Conservation (phyloP, 1,140 invertebrate species). For the Solen grandis region DNA sequence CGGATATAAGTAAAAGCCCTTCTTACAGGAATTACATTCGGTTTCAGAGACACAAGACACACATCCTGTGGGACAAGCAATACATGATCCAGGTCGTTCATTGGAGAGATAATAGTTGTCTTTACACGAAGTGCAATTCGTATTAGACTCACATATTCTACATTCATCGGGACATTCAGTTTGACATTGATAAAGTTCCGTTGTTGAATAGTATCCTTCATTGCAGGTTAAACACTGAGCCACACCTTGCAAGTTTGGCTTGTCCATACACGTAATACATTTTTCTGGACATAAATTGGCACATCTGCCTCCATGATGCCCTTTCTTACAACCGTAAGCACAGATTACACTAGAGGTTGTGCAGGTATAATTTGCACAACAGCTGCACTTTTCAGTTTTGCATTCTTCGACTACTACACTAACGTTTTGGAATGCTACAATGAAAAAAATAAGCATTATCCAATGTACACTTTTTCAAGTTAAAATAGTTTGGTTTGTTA, state of each 20-base stretch:
- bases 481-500: too few relatives aligned
- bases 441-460: too few relatives aligned
- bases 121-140: not conserved
- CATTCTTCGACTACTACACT: too few relatives aligned
- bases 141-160: not conserved
- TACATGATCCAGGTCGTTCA: not conserved
- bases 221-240: not conserved
- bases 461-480: too few relatives aligned
- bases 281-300: not conserved
- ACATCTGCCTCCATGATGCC: not conserved
- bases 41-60: not conserved
- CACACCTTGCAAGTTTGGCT: not conserved
- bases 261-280: not conserved
- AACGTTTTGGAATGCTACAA: too few relatives aligned
- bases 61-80: not conserved
- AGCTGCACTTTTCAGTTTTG: too few relatives aligned
- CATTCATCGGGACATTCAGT: not conserved
- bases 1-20: not conserved
- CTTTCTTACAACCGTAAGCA: too few relatives aligned
- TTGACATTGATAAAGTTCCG: not conserved
- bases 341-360: too few relatives aligned
- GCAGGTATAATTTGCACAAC: too few relatives aligned
- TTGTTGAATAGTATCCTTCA: not conserved
- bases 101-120: not conserved
- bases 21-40: not conserved